Evolutionary conservation across 2,113 vertebrate genomes (phyloP), one percentile per base, ranked within the genome.

Genomic region (Balaeniceps rex): DNA sequence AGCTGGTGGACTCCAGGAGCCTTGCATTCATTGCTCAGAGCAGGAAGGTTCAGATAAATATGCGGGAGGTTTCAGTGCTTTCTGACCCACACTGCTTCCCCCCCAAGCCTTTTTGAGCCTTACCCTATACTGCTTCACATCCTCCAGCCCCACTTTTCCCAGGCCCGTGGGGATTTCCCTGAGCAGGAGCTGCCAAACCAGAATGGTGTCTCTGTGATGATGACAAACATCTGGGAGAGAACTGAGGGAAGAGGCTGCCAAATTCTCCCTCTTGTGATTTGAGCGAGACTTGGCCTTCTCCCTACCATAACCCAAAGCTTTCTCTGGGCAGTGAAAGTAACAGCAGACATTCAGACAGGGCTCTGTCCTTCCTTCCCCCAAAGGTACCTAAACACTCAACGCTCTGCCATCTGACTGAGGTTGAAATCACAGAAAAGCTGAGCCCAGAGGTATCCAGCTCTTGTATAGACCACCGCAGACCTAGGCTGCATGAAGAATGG

Each of bases 201-300:
- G 74, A 42, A 88, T 2, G 42, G 51, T 84, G 64, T 92, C 52
- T 91, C 76, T 78, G 51, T 91, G 57, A 81, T 80, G 76, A 88
- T 68, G 82, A 87, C 85, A 87, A 82, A 74, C 60, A 47, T 85
- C 75, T 94, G 83, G 64, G 90, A 90, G 69, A 95, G n/a, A 26
- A 47, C 3, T 25, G 47, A 93, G 19, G 23, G 29, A 51, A 82
- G 58, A 84, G 25, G 22, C 47, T 94, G 90, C 78, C 82, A 94
- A 90, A 68, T 93, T 92, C 33, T 85, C 23, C 28, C 47, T 87
- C 84, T 68, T n/a, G 21, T 64, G 57, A 90, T 55, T 38, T 81
- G 46, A 88, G 28, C 0, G 0, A 94, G 49, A 63, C 64, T 87
- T 93, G 51, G 64, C 47, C 87, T 83, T 92, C 47, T 95, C 65